Evolutionary conservation across 1,140 invertebrate species (phyloP).

Genomic region (Drosophila sproati): DNA sequence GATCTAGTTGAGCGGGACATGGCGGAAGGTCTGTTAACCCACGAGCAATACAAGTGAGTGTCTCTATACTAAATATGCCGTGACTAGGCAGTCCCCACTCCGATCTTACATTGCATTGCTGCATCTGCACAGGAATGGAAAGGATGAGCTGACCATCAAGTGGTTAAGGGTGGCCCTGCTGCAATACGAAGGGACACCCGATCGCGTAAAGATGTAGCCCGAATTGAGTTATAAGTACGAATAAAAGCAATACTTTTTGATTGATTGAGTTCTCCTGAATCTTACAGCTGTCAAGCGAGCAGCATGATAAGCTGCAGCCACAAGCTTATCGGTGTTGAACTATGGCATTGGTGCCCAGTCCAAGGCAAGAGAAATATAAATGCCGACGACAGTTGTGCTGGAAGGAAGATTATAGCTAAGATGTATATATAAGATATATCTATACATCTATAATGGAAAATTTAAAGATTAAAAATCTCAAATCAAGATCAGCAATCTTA

Average conservation of each 20-base stretch:
- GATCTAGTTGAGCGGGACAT: constrained; percentile 35
- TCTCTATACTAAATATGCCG: not conserved
- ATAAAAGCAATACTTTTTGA: too few relatives aligned
- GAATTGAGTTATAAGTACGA: not conserved
- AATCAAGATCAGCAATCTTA: too few relatives aligned
- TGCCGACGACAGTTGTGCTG: too few relatives aligned
- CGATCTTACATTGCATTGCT: constrained; percentile 42
- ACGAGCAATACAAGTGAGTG: constrained; percentile 46
- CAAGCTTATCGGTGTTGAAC: constrained; percentile 85
- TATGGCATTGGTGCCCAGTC: constrained; percentile 89
- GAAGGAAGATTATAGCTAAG: too few relatives aligned
- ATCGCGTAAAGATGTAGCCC: constrained; percentile 32
- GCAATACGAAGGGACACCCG: constrained; percentile 19
- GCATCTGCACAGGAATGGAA: constrained; percentile 1
- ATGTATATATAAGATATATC: too few relatives aligned
- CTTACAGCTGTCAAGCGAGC: too few relatives aligned
- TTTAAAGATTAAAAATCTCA: too few relatives aligned
- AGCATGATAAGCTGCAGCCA: too few relatives aligned
- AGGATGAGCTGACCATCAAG: not conserved
- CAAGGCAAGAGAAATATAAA: too few relatives aligned
- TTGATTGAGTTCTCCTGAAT: too few relatives aligned
- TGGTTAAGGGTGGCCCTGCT: constrained; percentile 48
- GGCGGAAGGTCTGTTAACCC: constrained; percentile 32
- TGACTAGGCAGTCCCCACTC: constrained; percentile 32
- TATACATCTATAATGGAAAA: too few relatives aligned